These are phyloP conservation scores for Chondrilla cf. caribensis DNA, from an alignment of 37 sponge, comb jelly and placozoan species.

Conservation along the genomic window DNA sequence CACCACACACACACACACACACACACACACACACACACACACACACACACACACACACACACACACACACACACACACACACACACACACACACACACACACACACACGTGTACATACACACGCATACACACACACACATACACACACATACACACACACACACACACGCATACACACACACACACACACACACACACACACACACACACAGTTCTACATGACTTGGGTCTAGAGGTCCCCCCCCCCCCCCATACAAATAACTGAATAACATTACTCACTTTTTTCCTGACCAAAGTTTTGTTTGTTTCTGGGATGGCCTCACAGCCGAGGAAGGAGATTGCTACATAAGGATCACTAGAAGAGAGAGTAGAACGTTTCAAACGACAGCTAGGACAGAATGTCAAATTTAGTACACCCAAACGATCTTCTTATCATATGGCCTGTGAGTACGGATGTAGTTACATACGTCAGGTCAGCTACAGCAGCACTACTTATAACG, in stretches of 20 bases:
- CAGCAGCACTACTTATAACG: too few relatives aligned
- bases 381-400: too few relatives aligned
- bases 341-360: not conserved
- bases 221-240: too few relatives aligned
- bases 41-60: conserved; percentile 26
- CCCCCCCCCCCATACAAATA: too few relatives aligned
- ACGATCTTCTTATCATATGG: too few relatives aligned
- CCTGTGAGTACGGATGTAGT: too few relatives aligned
- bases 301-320: not conserved
- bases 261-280: too few relatives aligned
- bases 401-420: too few relatives aligned
- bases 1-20: conserved; percentile 30
- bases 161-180: conserved; percentile 15
- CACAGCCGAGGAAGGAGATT: conserved; percentile 7
- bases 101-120: not conserved
- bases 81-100: conserved; percentile 25
- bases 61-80: conserved; percentile 26
- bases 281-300: conserved; percentile 9
- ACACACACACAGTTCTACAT: conserved; percentile 16
- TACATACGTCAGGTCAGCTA: too few relatives aligned
- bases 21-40: conserved; percentile 26
- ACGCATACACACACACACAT: conserved; percentile 12
- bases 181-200: conserved; percentile 20
- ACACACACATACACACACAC: conserved; percentile 3
- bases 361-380: too few relatives aligned